These are phyloP conservation scores for Tanytarsus gracilentus DNA, from an alignment of 2,888 invertebrate genomes.

Conservation along the genomic window DNA sequence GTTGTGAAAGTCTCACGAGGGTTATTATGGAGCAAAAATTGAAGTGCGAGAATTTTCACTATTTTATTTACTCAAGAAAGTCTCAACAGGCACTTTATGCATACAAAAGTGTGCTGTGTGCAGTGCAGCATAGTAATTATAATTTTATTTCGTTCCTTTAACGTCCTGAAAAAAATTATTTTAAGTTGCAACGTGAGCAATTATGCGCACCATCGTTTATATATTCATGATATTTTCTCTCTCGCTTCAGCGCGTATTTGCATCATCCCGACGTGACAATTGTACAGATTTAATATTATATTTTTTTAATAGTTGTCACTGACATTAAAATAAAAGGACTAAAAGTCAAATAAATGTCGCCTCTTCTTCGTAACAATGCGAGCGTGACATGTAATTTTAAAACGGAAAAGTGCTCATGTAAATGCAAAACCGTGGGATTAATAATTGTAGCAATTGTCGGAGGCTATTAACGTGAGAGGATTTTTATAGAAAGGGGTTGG, in stretches of 20 bases:
- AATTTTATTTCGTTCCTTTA: not conserved
- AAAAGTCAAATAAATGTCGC: no score
- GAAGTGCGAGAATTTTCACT: not conserved
- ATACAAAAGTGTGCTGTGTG: not conserved
- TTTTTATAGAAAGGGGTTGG: no score
- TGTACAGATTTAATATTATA: not conserved
- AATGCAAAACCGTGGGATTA: no score
- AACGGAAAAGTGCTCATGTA: no score
- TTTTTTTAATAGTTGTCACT: not conserved
- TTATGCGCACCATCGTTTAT: conserved; percentile 18
- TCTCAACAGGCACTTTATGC: conserved; percentile 14
- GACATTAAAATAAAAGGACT: no score
- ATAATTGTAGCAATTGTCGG: no score
- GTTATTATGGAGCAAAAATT: not conserved
- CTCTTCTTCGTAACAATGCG: no score
- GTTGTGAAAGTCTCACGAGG: conserved; percentile 14
- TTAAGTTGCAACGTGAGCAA: conserved; percentile 29
- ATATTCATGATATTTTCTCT: conserved; percentile 20
- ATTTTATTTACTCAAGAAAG: conserved; percentile 12
- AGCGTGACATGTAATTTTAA: no score
- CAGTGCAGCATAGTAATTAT: conserved; percentile 2
- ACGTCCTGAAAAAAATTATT: conserved; percentile 21
- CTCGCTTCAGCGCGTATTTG: not conserved
- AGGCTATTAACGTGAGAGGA: no score
- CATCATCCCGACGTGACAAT: not conserved